Percentiles rank a stretch among this genome's conserved stretches.
These are phyloP conservation scores for Oreohelix idahoensis DNA, from an alignment of 1,140 invertebrate genomes.

Conservation along the genomic window DNA sequence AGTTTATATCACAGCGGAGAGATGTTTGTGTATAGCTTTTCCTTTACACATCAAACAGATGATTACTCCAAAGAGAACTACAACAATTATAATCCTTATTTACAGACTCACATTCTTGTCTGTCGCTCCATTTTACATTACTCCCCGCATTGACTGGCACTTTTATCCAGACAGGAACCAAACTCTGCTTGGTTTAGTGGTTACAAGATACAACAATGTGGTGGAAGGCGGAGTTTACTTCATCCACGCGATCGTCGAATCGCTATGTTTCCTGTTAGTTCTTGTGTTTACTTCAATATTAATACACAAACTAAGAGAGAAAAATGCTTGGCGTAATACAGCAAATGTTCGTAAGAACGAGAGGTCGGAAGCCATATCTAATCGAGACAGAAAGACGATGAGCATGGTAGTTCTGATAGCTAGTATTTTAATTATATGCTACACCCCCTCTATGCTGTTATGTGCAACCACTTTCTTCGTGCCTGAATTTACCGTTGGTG, in stretches of 20 bases:
- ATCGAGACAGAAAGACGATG: neutral
- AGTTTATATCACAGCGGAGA: neutral
- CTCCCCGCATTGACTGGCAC: neutral
- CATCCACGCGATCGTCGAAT: neutral
- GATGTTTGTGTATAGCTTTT: neutral
- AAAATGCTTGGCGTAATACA: neutral
- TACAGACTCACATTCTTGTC: neutral
- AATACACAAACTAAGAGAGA: neutral
- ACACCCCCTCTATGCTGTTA: neutral
- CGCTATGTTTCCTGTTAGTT: neutral
- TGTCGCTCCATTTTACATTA: too few relatives aligned
- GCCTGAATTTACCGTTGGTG: neutral
- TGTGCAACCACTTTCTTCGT: neutral
- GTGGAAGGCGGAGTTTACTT: neutral
- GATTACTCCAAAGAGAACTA: conserved; percentile 1
- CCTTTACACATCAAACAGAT: conserved; percentile 2
- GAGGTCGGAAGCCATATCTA: neutral
- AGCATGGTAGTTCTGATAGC: neutral
- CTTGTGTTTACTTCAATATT: neutral
- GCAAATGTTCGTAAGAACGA: neutral
- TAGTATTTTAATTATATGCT: neutral
- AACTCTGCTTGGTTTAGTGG: neutral
- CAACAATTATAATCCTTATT: neutral
- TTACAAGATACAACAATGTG: neutral
- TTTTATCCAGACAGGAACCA: neutral